Conservation (phyloP, 2,113 vertebrate genomes). For the Nettapus auritus region DNA sequence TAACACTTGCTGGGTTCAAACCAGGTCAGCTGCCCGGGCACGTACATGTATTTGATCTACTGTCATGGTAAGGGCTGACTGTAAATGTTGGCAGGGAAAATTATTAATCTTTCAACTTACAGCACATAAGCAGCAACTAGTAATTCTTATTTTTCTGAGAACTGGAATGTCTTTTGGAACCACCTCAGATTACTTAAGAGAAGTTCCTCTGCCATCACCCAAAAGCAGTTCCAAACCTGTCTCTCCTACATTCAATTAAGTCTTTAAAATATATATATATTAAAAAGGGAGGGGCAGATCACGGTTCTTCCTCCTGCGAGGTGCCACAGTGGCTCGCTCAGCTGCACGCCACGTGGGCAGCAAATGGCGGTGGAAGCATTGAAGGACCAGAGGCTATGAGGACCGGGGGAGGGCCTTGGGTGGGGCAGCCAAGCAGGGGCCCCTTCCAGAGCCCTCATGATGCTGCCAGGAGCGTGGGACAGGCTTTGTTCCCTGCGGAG, state of each 20-base stretch:
- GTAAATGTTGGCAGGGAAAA: constrained; percentile 47
- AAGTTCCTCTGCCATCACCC: not conserved
- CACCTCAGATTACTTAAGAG: constrained; percentile 26
- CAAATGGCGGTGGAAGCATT: too few relatives aligned
- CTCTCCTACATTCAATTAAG: constrained; percentile 28
- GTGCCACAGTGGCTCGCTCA: not conserved
- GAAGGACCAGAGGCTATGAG: not conserved
- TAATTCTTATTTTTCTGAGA: constrained; percentile 66
- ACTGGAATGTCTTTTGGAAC: constrained; percentile 52
- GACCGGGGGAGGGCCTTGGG: not conserved
- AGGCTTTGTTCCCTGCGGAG: not conserved
- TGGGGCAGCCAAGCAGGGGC: not conserved
- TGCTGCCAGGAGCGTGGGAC: not conserved
- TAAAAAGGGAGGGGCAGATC: not conserved
- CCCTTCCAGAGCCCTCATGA: not conserved
- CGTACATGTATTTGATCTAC: constrained; percentile 11
- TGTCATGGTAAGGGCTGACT: constrained; percentile 35
- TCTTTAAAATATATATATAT: not conserved
- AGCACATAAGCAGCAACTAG: constrained; percentile 31
- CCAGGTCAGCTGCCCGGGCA: constrained; percentile 56
- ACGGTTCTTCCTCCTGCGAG: not conserved
- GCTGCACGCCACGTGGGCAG: not conserved
- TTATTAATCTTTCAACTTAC: constrained; percentile 50
- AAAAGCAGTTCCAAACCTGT: constrained; percentile 34
- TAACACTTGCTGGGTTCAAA: constrained; percentile 45